Conservation (phyloP, 2,113 vertebrate genomes). For the Microcebus jonahi region DNA sequence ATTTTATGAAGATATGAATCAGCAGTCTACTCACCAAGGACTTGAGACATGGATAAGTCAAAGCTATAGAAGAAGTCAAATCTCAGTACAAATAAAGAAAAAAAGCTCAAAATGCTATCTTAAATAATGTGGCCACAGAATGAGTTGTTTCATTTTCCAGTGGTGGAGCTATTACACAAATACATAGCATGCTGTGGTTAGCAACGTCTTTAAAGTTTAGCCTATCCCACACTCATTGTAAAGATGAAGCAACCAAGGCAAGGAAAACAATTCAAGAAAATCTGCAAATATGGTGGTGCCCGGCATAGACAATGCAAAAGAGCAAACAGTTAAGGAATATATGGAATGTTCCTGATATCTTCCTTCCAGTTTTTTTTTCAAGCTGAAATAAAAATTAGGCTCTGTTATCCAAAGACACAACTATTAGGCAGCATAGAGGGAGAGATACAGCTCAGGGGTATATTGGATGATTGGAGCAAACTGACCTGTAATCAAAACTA, state of each 20-base stretch:
- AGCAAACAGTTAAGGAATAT: neutral
- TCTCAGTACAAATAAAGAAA: neutral
- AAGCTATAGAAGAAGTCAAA: neutral
- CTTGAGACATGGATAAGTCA: neutral
- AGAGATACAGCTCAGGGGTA: neutral
- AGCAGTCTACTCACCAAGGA: neutral
- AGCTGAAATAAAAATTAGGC: neutral
- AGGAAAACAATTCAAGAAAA: neutral
- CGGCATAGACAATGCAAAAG: neutral
- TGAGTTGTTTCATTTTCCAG: neutral
- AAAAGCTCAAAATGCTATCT: neutral
- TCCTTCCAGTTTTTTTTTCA: neutral
- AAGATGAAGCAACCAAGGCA: neutral
- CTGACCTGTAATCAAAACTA: neutral
- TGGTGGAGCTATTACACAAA: neutral
- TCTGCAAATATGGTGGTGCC: neutral
- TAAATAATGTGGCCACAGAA: neutral
- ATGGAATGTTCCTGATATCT: neutral
- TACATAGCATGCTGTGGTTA: neutral
- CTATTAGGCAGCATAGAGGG: neutral
- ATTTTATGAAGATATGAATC: neutral
- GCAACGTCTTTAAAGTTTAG: neutral
- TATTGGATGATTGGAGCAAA: neutral
- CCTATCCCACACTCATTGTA: neutral
- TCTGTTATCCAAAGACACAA: neutral